These are phyloP conservation scores for Hyphantria cunea DNA, from an alignment of 1,140 invertebrate genomes.

Conservation along the genomic window DNA sequence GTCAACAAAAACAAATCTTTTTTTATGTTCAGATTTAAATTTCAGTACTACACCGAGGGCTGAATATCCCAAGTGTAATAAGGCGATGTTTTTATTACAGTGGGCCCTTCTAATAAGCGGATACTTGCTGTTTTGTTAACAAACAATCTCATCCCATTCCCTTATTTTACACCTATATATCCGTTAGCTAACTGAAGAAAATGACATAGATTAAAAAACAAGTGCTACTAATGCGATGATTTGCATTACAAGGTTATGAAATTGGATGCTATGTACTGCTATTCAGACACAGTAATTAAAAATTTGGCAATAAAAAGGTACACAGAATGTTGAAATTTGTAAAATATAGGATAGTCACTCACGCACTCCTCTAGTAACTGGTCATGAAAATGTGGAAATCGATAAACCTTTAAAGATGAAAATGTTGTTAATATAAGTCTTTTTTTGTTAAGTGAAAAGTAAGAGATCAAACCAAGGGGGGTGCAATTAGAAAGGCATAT, in stretches of 20 bases:
- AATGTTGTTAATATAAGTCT: too few species aligned
- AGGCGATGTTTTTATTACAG: conserved; percentile 77
- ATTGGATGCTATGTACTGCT: too few species aligned
- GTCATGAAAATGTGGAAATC: too few species aligned
- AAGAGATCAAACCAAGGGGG: too few species aligned
- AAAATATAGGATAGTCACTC: too few species aligned
- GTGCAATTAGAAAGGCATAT: too few species aligned
- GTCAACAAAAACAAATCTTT: conserved; percentile 69
- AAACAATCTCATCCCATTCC: conserved; percentile 71
- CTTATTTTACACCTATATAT: conserved; percentile 74
- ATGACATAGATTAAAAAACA: conserved; percentile 58
- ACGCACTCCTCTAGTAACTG: too few species aligned
- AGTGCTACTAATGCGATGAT: conserved; percentile 6
- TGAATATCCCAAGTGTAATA: conserved; percentile 59
- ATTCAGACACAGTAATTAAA: too few species aligned
- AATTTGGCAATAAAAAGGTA: too few species aligned
- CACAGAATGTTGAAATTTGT: too few species aligned
- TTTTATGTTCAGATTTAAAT: conserved; percentile 71
- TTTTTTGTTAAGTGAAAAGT: too few species aligned
- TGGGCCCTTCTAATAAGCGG: conserved; percentile 72
- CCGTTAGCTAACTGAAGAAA: conserved; percentile 52
- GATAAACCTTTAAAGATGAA: too few species aligned
- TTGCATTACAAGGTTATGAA: neutral
- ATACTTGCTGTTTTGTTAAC: conserved; percentile 69
- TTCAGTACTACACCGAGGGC: conserved; percentile 50